Percentiles rank a stretch among this genome's conserved stretches.
phyloP scores from a whole-genome alignment of 2,113 vertebrate genomes.

The Gopherus flavomarginatus region DNA sequence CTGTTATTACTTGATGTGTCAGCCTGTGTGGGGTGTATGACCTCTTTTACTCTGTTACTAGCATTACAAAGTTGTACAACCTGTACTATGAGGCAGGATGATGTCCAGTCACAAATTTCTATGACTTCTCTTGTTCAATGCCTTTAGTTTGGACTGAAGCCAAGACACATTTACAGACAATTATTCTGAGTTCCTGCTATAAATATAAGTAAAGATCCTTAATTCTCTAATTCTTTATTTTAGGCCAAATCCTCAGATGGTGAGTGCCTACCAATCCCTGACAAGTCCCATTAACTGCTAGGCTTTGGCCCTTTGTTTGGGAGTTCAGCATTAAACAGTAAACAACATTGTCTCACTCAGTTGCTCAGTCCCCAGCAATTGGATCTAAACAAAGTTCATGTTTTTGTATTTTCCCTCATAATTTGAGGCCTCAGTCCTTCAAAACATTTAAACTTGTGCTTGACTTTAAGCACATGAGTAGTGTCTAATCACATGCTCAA shows the following conservation, averaged over 20 bases:
- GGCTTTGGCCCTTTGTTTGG: not conserved
- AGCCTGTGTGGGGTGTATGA: not conserved
- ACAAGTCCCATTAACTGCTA: not conserved
- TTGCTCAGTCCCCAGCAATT: not conserved
- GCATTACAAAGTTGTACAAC: not conserved
- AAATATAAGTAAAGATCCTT: not conserved
- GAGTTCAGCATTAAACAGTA: not conserved
- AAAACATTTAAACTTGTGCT: not conserved
- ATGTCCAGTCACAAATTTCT: not conserved
- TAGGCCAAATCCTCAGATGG: not conserved
- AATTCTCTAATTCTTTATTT: not conserved
- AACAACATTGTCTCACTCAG: not conserved
- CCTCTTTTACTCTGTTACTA: not conserved
- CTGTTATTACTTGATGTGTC: not conserved
- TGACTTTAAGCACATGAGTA: not conserved
- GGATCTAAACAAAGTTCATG: not conserved
- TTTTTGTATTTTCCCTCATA: not conserved
- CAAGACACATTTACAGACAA: not conserved
- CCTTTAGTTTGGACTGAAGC: not conserved
- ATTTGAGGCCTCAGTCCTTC: not conserved
- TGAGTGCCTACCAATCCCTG: not conserved
- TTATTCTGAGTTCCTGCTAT: not conserved
- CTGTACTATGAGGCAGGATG: not conserved
- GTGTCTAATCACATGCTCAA: not conserved
- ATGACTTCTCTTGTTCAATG: rapidly evolving